phyloP scores from a whole-genome alignment of 64 coral and sea anemone species.

The Porites australiensis region DNA sequence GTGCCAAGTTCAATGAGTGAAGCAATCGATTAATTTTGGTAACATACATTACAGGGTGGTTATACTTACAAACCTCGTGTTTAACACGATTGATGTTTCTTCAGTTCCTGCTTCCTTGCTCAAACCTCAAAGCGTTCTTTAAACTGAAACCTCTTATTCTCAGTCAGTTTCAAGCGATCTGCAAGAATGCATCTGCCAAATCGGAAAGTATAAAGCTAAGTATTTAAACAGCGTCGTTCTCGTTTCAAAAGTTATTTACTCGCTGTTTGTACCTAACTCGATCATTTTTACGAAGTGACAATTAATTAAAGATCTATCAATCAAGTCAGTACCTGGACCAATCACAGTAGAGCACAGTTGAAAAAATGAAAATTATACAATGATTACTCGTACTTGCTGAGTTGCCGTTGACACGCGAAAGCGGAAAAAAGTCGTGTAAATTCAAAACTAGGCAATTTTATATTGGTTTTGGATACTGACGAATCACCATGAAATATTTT shows the following conservation, averaged over 20 bases:
- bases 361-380: not conserved
- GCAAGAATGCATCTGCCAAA: too few relatives aligned
- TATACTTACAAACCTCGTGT: not conserved
- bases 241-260: not conserved
- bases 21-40: not conserved
- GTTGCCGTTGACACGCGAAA: not conserved
- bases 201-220: not conserved
- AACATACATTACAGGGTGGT: not conserved
- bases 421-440: not conserved
- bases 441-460: not conserved
- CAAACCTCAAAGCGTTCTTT: too few relatives aligned
- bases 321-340: not conserved
- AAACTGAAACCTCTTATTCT: too few relatives aligned
- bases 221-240: not conserved
- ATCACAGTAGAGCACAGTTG: not conserved
- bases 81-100: not conserved
- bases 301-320: conserved; percentile 24
- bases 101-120: not conserved
- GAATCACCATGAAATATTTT: not conserved
- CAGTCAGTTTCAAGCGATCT: too few relatives aligned
- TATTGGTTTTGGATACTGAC: not conserved
- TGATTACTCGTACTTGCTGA: not conserved
- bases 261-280: not conserved
- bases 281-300: not conserved
- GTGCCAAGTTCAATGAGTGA: too few relatives aligned